These are phyloP conservation scores for Anoplopoma fimbria DNA, from an alignment of 2,113 vertebrate species.

Conservation along the genomic window DNA sequence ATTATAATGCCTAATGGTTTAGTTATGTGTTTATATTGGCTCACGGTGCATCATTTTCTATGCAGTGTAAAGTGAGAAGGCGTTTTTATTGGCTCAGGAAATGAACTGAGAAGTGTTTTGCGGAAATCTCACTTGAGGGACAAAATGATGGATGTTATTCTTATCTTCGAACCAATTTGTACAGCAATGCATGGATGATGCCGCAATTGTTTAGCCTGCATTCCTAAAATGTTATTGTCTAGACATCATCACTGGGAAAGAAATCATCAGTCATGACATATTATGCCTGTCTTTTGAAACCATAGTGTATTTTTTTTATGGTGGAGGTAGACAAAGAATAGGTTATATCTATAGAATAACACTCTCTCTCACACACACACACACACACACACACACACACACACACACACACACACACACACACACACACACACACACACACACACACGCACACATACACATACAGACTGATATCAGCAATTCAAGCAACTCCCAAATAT, in stretches of 20 bases:
- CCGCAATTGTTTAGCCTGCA: constrained; percentile 26
- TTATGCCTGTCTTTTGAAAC: constrained; percentile 21
- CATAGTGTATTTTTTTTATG: constrained; percentile 30
- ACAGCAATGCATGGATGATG: constrained; percentile 39
- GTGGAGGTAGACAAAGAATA: not conserved
- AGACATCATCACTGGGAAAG: constrained; percentile 15
- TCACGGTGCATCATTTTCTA: constrained; percentile 41
- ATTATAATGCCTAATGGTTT: constrained; percentile 66
- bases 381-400: not conserved
- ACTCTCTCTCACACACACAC: not conserved
- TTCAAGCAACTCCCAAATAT: constrained; percentile 10
- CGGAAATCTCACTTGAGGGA: constrained; percentile 47
- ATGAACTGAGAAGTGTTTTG: constrained; percentile 35
- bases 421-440: not conserved
- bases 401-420: not conserved
- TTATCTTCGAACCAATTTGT: constrained; percentile 66
- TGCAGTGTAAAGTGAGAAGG: constrained; percentile 31
- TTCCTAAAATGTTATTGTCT: constrained; percentile 44
- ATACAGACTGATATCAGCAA: not conserved
- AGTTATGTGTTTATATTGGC: constrained; percentile 60
- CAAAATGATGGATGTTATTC: constrained; percentile 65
- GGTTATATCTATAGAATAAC: not conserved
- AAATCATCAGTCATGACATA: constrained; percentile 49
- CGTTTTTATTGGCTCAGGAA: constrained; percentile 71
- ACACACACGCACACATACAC: not conserved